Evolutionary conservation across 2,888 invertebrate species (phyloP).

Genomic region (Rosalia funebris): DNA sequence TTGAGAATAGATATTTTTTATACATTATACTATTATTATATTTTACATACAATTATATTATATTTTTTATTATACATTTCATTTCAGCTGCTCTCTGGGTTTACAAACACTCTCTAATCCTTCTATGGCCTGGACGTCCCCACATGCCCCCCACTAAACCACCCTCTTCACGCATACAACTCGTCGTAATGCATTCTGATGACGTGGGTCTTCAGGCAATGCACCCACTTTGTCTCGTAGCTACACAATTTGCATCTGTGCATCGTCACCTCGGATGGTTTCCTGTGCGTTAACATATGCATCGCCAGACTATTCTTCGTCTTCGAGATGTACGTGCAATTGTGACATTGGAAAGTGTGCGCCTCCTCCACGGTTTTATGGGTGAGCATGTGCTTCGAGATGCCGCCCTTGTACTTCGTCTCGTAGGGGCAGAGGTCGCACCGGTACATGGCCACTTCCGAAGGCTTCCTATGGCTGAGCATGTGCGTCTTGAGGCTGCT

Average conservation of each 20-base stretch:
- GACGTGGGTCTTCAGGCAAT: background rate
- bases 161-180: background rate
- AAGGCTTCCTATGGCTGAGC: background rate
- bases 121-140: too few species aligned
- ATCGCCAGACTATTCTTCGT: background rate
- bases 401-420: background rate
- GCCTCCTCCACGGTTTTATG: background rate
- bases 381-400: background rate
- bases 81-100: too few species aligned
- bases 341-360: background rate
- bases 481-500: background rate
- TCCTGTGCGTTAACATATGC: background rate
- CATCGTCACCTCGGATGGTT: background rate
- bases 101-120: too few species aligned
- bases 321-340: background rate
- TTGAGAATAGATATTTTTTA: too few species aligned
- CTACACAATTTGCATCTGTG: background rate
- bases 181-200: background rate
- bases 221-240: background rate
- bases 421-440: background rate
- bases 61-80: too few species aligned
- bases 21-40: too few species aligned
- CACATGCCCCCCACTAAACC: too few species aligned
- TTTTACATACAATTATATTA: too few species aligned
- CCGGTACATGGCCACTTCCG: background rate